Evolutionary conservation across 2,113 vertebrate genomes (phyloP).

Genomic region (Leucopsar rothschildi): DNA sequence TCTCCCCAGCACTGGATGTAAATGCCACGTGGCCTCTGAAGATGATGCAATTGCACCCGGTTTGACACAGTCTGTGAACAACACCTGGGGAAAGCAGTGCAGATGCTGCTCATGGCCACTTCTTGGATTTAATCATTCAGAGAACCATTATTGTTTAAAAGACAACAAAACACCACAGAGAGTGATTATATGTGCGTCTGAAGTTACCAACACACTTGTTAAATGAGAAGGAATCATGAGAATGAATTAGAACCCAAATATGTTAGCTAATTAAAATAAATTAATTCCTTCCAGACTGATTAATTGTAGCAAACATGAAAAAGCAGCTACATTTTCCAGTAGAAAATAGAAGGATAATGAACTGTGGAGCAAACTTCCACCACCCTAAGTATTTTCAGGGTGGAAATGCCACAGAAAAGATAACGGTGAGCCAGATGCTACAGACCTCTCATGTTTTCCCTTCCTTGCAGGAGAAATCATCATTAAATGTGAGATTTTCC

Average conservation of each 20-base stretch:
- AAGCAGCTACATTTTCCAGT: not conserved
- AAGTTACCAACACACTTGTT: not conserved
- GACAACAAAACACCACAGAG: not conserved
- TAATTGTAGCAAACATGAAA: slow-evolving; percentile 19
- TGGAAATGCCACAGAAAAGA: not conserved
- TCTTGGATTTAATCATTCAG: not conserved
- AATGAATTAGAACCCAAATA: slow-evolving; percentile 8
- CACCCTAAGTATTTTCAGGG: not conserved
- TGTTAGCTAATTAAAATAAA: slow-evolving; percentile 4
- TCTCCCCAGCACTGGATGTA: not conserved
- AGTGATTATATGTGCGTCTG: not conserved
- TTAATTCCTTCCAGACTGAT: slow-evolving; percentile 10
- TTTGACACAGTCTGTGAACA: not conserved
- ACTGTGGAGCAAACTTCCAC: not conserved
- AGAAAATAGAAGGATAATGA: not conserved
- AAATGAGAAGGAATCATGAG: not conserved
- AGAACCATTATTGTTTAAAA: not conserved
- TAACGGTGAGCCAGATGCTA: not conserved
- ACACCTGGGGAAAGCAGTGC: not conserved
- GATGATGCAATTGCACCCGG: not conserved
- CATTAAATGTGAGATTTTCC: not conserved
- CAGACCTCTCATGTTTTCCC: not conserved
- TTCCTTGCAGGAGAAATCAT: not conserved
- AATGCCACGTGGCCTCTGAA: not conserved
- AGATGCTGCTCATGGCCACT: not conserved